Percentiles rank a stretch among this genome's conserved stretches.
Conservation (phyloP, 2,888 invertebrate genomes). For the Cremastinae sp. region DNA sequence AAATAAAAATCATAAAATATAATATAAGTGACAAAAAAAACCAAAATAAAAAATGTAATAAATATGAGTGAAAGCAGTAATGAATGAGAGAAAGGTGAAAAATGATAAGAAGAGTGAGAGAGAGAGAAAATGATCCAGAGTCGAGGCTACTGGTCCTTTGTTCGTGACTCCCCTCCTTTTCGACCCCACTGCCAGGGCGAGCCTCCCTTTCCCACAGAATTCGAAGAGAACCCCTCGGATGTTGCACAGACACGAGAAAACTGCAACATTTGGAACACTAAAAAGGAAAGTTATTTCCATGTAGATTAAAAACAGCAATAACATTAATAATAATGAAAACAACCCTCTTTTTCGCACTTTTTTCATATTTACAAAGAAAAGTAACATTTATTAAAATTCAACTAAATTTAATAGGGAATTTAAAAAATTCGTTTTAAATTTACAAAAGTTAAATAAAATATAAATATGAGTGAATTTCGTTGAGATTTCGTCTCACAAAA, state of each 20-base stretch:
- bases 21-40: too few relatives aligned
- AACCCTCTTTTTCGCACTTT: too few relatives aligned
- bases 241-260: background rate
- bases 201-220: constrained; percentile 30
- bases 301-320: background rate
- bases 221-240: constrained; percentile 8
- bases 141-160: constrained; percentile 47
- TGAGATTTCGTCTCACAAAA: too few relatives aligned
- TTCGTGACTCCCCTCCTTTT: constrained; percentile 38
- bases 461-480: too few relatives aligned
- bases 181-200: constrained; percentile 20
- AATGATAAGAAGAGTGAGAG: constrained; percentile 5
- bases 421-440: too few relatives aligned
- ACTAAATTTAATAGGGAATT: too few relatives aligned
- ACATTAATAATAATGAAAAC: background rate
- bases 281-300: background rate
- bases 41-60: too few relatives aligned
- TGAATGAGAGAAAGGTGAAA: background rate
- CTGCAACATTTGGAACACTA: too few relatives aligned
- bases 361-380: too few relatives aligned
- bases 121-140: constrained; percentile 12
- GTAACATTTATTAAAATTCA: too few relatives aligned
- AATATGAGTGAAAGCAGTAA: constrained; percentile 14
- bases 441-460: too few relatives aligned
- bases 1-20: too few relatives aligned